These are phyloP conservation scores for Amblyjoppa fuscipennis DNA, from an alignment of 2,888 invertebrate species.

Conservation along the genomic window DNA sequence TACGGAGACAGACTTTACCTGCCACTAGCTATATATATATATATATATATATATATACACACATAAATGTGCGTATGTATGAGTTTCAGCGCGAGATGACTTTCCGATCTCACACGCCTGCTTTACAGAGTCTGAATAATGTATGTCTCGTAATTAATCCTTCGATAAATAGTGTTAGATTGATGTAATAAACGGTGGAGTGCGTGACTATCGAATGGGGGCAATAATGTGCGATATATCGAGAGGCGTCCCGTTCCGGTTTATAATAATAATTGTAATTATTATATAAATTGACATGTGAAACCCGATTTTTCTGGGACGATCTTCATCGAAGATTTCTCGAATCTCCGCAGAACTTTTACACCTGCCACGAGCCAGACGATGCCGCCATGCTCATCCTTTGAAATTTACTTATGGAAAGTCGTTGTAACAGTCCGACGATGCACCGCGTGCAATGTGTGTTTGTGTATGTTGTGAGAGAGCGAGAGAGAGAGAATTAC, in stretches of 20 bases:
- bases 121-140: slow-evolving; percentile 39
- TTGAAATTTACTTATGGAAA: slow-evolving; percentile 32
- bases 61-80: too few relatives aligned
- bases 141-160: slow-evolving; percentile 48
- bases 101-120: slow-evolving; percentile 18
- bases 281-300: not conserved
- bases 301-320: not conserved
- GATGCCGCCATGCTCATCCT: slow-evolving; percentile 17
- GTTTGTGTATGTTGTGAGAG: not conserved
- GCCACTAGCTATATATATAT: too few relatives aligned
- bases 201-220: not conserved
- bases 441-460: not conserved
- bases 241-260: not conserved
- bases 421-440: slow-evolving; percentile 19
- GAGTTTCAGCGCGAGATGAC: slow-evolving; percentile 9
- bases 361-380: slow-evolving; percentile 50
- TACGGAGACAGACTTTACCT: too few relatives aligned
- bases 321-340: too few relatives aligned
- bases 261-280: not conserved
- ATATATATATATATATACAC: too few relatives aligned
- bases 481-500: not conserved
- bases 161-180: slow-evolving; percentile 37
- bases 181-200: slow-evolving; percentile 32
- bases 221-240: not conserved
- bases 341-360: not conserved